These are phyloP conservation scores for Paramuricea clavata DNA, from an alignment of 92 coral and sea anemone genomes.

Conservation along the genomic window DNA sequence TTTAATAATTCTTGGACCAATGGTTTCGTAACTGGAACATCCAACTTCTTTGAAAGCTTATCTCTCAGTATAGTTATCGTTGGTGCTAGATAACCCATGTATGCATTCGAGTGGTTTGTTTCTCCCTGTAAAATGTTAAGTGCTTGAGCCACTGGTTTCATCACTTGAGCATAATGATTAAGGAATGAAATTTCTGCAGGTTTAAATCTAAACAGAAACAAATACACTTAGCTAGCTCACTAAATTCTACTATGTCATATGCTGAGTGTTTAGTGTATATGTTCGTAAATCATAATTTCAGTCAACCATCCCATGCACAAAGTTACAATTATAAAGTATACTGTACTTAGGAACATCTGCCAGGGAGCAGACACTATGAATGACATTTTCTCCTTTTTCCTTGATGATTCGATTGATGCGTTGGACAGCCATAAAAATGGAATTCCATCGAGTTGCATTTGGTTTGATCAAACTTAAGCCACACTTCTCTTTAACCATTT, in stretches of 20 bases:
- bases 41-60: background rate
- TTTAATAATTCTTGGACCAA: background rate
- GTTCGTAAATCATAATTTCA: background rate
- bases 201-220: constrained; percentile 15
- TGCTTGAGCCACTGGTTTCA: constrained; percentile 16
- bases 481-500: constrained; percentile 15
- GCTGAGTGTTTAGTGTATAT: background rate
- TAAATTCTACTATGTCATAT: no score
- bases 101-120: constrained; percentile 2
- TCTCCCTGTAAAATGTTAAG: background rate
- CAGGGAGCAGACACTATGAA: constrained; percentile 4
- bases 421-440: constrained; percentile 29
- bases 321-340: no score
- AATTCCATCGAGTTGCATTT: constrained; percentile 37
- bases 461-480: constrained; percentile 31
- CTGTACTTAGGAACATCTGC: background rate
- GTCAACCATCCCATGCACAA: background rate
- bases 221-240: no score
- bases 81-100: constrained; percentile 6
- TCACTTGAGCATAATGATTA: background rate
- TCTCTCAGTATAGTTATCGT: background rate
- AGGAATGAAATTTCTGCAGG: constrained; percentile 10
- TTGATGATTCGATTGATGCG: constrained; percentile 25
- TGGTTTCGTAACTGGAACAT: background rate
- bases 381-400: constrained; percentile 17